Base-by-base conservation (phyloP, 1,140 invertebrate genomes). In the Littorina saxatilis region DNA sequence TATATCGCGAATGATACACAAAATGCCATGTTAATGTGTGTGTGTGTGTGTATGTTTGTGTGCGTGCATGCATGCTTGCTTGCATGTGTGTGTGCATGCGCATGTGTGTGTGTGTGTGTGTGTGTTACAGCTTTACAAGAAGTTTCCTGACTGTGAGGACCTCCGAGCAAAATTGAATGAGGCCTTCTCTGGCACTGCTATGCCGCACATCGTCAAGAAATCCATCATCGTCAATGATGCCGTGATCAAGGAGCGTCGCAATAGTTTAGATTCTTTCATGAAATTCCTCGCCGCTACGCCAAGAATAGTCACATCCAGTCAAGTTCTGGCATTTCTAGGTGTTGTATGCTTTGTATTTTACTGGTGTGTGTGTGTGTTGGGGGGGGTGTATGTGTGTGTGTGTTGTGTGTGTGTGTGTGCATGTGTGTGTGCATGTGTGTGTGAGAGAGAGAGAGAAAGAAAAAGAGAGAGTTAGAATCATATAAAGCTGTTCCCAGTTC, bases 61-160 rank as follows among this genome's bases (percentile, higher is more conserved):
- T 66, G 61, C n/a, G 17, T 66, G 27, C 9, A 27, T 66, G 61
- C 9, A 27, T 66, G 61, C 20, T 9, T 66, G 61, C 2, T 4
- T 66, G 4, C 20, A 4, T 66, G 61, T 7, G 61, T 66, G 61
- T 7, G n/a, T 66, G 61, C n/a, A n/a, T n/a, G n/a, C n/a, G n/a
- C n/a, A n/a, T n/a, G n/a, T n/a, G n/a, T n/a, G n/a, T n/a, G n/a
- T n/a, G n/a, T n/a, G n/a, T 39, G 35, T 37, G 32, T 68, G 32
- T 39, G 66, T 39, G n/a, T 79, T 84, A 32, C 68, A 89, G 89
- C 80, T 91, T 66, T 68, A 80, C 40, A 89, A 86, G 63, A 87
- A 87, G 79, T 87, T 84, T 79, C 52, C 72, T 63, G 90, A 90
- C 15, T 90, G 90, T 88, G 89, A 90, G 75, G 83, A 89, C 7